Evolutionary conservation across 2,888 invertebrate genomes (phyloP).

Genomic region (Pristionchus fissidentatus): DNA sequence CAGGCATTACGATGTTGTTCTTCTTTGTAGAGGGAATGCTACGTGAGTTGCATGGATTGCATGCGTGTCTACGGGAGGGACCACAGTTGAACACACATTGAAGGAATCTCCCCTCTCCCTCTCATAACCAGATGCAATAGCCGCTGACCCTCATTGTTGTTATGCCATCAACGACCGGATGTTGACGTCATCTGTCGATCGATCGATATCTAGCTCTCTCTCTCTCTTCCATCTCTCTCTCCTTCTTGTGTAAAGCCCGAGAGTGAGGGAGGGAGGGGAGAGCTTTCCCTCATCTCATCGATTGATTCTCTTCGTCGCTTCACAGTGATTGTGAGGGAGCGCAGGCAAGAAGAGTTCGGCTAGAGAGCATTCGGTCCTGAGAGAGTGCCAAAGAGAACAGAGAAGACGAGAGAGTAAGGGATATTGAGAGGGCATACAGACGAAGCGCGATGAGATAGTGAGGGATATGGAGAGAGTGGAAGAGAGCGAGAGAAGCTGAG

Average conservation of each 20-base stretch:
- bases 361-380: conserved; percentile 29
- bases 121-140: no score
- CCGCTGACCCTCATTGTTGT: no score
- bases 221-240: not conserved
- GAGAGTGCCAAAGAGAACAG: not conserved
- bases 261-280: conserved; percentile 6
- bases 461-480: conserved; percentile 2
- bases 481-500: not conserved
- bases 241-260: conserved; percentile 7
- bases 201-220: not conserved
- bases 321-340: not conserved
- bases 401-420: not conserved
- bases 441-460: not conserved
- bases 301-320: conserved; percentile 8
- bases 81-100: no score
- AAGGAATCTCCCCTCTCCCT: no score
- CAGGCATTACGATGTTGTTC: no score
- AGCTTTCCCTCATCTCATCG: not conserved
- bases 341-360: not conserved
- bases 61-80: no score
- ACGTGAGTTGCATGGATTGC: no score
- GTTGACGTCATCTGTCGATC: no score
- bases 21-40: no score
- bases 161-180: no score
- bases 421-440: not conserved